A percentile compares a stretch with the other conserved stretches of the same genome.
Evolutionary conservation across 2,113 vertebrate genomes (phyloP).

Genomic region (Thunnus thynnus): DNA sequence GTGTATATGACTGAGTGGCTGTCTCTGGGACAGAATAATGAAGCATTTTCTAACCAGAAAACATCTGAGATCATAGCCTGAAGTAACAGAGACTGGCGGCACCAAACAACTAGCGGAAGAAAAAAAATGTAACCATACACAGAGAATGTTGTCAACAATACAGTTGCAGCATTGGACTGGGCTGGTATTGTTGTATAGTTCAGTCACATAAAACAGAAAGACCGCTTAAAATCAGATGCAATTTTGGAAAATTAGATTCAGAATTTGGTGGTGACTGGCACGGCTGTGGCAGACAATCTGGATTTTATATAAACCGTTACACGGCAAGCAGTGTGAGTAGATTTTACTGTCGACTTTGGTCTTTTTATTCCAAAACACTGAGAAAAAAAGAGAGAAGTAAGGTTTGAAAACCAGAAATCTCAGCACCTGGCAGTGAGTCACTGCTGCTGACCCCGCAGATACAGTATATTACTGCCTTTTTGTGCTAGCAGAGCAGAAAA

Average conservation of each 20-base stretch:
- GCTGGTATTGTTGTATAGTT: background rate
- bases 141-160: background rate
- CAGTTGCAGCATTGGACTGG: background rate
- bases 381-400: background rate
- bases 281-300: conserved; percentile 2
- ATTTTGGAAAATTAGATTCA: background rate
- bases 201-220: background rate
- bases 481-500: background rate
- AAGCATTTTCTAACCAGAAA: background rate
- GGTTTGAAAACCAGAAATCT: conserved; percentile 1
- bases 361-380: background rate
- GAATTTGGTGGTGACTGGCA: background rate
- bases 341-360: background rate
- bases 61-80: background rate
- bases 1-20: background rate
- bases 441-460: conserved; percentile 16
- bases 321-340: background rate
- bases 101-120: background rate
- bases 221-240: background rate
- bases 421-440: conserved; percentile 22
- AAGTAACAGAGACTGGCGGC: background rate
- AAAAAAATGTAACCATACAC: background rate
- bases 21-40: background rate
- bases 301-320: background rate
- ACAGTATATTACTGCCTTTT: background rate